A percentile compares a stretch with the other conserved stretches of the same genome.
These are phyloP conservation scores for Cataglyphis albicans DNA, from an alignment of 2,888 invertebrate genomes.

Conservation along the genomic window DNA sequence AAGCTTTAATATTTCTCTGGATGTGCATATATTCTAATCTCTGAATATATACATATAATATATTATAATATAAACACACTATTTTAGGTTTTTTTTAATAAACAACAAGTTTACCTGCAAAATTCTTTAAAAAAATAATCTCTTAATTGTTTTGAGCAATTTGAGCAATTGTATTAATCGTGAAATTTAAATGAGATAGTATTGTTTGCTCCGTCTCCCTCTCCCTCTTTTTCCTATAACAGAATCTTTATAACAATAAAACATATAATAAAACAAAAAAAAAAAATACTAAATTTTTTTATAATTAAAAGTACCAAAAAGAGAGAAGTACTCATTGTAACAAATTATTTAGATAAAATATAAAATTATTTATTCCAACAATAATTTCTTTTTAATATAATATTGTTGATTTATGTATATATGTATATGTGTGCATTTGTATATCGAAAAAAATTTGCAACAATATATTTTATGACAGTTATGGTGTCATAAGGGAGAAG, in stretches of 20 bases:
- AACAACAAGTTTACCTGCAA: neutral
- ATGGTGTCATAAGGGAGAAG: neutral
- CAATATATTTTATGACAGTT: neutral
- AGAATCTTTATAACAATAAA: neutral
- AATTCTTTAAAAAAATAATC: neutral
- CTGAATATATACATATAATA: no score
- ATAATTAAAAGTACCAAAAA: neutral
- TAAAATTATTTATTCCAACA: neutral
- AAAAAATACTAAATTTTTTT: neutral
- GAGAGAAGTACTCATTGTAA: neutral
- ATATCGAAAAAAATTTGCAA: neutral
- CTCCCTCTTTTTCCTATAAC: no score
- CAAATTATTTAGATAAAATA: neutral
- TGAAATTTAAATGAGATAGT: neutral
- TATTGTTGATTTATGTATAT: neutral
- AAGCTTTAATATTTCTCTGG: no score
- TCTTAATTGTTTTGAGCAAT: neutral
- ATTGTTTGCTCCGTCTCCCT: neutral
- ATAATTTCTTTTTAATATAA: conserved; percentile 1
- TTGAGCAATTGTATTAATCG: neutral
- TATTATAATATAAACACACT: no score
- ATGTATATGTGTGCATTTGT: neutral
- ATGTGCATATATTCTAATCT: neutral
- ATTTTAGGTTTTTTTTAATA: neutral
- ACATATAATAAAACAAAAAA: no score